Conservation (phyloP, 2,797 vertebrate species). For the Neoniphon sammara region DNA sequence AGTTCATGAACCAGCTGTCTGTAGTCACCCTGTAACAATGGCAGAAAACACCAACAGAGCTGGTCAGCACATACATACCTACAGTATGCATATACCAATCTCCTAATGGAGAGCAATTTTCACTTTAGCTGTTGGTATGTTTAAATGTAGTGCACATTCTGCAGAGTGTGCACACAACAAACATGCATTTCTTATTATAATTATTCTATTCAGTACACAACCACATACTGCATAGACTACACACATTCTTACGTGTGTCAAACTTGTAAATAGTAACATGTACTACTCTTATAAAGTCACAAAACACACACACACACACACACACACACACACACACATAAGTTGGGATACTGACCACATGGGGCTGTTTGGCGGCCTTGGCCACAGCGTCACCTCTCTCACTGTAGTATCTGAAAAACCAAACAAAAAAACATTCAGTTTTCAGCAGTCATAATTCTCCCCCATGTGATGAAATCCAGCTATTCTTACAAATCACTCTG, state of each 20-base stretch:
- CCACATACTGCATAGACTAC: background rate
- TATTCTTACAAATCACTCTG: background rate
- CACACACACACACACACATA: slow-evolving; percentile 13
- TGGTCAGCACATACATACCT: background rate
- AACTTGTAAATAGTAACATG: background rate
- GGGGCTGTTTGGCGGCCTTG: slow-evolving; percentile 89
- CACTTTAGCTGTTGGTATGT: too few relatives aligned
- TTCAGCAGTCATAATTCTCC: background rate
- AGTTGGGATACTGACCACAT: slow-evolving; percentile 86
- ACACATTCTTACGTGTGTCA: background rate
- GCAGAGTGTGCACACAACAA: background rate
- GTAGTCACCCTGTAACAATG: slow-evolving; percentile 86
- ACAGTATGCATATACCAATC: background rate
- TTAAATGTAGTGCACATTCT: background rate
- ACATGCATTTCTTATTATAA: too few relatives aligned
- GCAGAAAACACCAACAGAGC: slow-evolving; percentile 4
- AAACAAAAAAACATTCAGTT: background rate
- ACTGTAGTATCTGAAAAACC: slow-evolving; percentile 86
- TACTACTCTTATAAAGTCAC: background rate
- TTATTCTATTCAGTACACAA: background rate
- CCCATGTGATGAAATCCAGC: background rate
- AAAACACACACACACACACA: background rate
- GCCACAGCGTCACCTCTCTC: slow-evolving; percentile 91
- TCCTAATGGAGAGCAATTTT: too few relatives aligned
- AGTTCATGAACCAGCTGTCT: slow-evolving; percentile 90